These are phyloP conservation scores for silkworm (Bombyx mori) DNA, from an alignment of 1,140 invertebrate genomes.

Conservation along the genomic window DNA sequence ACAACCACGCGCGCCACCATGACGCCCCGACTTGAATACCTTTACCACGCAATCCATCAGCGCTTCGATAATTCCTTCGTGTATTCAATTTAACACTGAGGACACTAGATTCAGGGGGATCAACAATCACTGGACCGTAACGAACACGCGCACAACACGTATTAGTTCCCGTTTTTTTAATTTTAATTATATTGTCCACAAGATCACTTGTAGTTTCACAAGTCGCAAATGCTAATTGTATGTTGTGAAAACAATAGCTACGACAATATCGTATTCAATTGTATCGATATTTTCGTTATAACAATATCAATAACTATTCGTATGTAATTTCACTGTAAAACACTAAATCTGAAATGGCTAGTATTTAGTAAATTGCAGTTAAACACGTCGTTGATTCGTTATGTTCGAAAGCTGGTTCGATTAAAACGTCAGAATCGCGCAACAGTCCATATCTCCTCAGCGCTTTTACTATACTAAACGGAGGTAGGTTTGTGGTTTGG, in stretches of 20 bases:
- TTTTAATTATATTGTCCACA: slow-evolving; percentile 1
- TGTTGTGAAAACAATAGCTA: slow-evolving; percentile 52
- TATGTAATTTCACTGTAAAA: slow-evolving; percentile 16
- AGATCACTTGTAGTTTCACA: slow-evolving; percentile 18
- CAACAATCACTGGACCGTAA: slow-evolving; percentile 48
- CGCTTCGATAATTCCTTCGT: slow-evolving; percentile 36
- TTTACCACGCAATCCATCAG: slow-evolving; percentile 47
- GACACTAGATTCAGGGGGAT: slow-evolving; percentile 31
- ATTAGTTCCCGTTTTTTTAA: slow-evolving; percentile 41
- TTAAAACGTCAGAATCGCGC: slow-evolving; percentile 15
- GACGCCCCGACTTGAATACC: slow-evolving; percentile 34
- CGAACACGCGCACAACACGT: slow-evolving; percentile 38
- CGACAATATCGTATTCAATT: slow-evolving; percentile 11
- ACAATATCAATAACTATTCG: slow-evolving; percentile 1
- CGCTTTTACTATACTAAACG: slow-evolving; percentile 53
- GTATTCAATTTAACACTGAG: slow-evolving; percentile 34
- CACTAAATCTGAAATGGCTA: slow-evolving; percentile 17
- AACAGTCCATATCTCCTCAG: slow-evolving; percentile 35
- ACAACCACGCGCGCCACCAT: slow-evolving; percentile 50
- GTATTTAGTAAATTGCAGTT: slow-evolving; percentile 18
- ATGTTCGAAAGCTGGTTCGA: slow-evolving; percentile 28
- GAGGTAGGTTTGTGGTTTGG: slow-evolving; percentile 53
- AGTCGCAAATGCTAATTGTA: slow-evolving; percentile 40
- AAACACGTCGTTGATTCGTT: slow-evolving; percentile 31
- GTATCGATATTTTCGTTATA: slow-evolving; percentile 4